Evolutionary conservation across 2,797 vertebrate genomes (phyloP), one percentile per base, ranked within the genome.

Genomic region (Ptychadena robeensis): DNA sequence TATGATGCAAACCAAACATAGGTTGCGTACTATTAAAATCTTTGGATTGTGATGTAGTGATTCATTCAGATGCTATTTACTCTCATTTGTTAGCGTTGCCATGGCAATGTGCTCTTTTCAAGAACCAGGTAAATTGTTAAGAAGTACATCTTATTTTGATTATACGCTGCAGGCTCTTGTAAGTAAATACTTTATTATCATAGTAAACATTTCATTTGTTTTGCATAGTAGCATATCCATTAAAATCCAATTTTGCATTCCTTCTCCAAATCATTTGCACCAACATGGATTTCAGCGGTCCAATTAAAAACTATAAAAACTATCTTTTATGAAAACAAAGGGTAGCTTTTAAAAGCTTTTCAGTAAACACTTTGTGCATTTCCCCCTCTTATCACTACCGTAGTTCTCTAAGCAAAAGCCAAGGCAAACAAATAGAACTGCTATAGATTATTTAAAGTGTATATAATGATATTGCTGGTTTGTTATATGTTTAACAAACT

Each of bases 61-160:
- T 88, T 90, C 87, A 88, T 88, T 85, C 79, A 74, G 79, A 87
- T 76, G 67, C 77, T 82, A 34, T 90, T 89, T 40, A 3, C 75
- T 81, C 85, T 89, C 90, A 88, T 90, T 91, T 89, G 86, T 90
- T 88, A 88, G 40, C 2, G 88, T 92, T 92, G 69, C 86, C 85
- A 90, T 91, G 89, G 87, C 73, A 89, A 91, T 89, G 38, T 74
- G 87, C 87, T 87, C 73, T 86, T 88, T 91, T 91, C 87, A 88
- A 93, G 87, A 87, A 87, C 25, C 25, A 83, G 89, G 82, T 85
- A 89, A 89, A 89, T 89, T 87, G 85, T 76, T 84, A 85, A 91
- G 88, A 85, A 86, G 75, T 78, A 79, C 85, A 87, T 88, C 61
- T 89, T 88, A 89, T 88, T 87, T 87, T 89, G 85, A 88, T 87